phyloP scores from a whole-genome alignment of 2,113 vertebrate genomes.

The Oryzias curvinotus region DNA sequence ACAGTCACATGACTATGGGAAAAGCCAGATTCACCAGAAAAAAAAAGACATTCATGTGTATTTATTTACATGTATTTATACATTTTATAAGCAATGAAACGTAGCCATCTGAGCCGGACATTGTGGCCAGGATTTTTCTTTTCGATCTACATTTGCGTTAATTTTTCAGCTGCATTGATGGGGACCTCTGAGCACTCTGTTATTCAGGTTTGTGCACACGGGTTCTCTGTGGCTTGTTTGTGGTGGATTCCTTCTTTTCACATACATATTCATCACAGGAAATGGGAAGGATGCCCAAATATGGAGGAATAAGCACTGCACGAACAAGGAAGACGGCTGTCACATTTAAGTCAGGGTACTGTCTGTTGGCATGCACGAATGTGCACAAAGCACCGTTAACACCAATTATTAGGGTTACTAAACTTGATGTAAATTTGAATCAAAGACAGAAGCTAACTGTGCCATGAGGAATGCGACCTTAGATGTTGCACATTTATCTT shows the following conservation, averaged over 20 bases:
- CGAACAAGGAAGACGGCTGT: constrained; percentile 38
- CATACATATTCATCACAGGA: constrained; percentile 64
- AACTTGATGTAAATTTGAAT: constrained; percentile 50
- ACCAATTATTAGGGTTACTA: constrained; percentile 41
- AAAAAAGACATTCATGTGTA: no score
- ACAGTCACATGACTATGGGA: no score
- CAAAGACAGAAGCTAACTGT: constrained; percentile 43
- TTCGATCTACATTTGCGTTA: background rate
- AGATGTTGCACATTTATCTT: constrained; percentile 58
- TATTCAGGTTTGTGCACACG: constrained; percentile 33
- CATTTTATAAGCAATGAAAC: no score
- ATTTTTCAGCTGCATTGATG: constrained; percentile 24
- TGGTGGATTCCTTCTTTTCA: constrained; percentile 45
- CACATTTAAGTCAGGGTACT: constrained; percentile 18
- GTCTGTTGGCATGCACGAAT: background rate
- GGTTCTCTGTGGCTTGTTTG: constrained; percentile 36
- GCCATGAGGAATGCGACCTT: constrained; percentile 45
- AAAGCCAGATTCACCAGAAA: no score
- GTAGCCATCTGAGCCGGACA: background rate
- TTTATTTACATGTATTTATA: no score
- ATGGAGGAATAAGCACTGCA: constrained; percentile 35
- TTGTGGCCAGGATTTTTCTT: background rate
- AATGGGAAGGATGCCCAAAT: constrained; percentile 44
- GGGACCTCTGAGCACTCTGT: constrained; percentile 26
- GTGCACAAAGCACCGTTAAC: constrained; percentile 25